These are phyloP conservation scores for Sorex araneus DNA, from an alignment of 2,113 vertebrate genomes.

Conservation along the genomic window DNA sequence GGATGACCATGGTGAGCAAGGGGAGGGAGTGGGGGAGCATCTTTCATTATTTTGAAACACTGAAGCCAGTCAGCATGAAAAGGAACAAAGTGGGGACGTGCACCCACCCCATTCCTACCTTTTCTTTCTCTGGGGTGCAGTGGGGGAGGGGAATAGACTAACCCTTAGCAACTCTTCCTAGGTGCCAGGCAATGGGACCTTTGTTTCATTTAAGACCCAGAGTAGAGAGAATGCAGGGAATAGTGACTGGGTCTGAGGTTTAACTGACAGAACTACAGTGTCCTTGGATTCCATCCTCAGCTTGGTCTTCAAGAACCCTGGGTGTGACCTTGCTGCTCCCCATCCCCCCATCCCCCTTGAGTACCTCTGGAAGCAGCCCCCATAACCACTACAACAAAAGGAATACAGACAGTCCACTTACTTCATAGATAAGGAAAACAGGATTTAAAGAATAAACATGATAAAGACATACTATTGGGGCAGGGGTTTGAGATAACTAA, in stretches of 20 bases:
- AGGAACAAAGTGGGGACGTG: neutral
- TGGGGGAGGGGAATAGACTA: neutral
- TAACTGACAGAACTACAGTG: too few species aligned
- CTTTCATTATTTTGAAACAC: neutral
- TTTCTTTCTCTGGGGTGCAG: neutral
- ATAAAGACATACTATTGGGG: neutral
- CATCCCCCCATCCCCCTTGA: too few species aligned
- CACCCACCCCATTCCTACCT: neutral
- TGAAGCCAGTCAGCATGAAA: neutral
- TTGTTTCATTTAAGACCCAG: neutral
- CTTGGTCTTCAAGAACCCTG: too few species aligned
- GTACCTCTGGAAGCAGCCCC: too few species aligned
- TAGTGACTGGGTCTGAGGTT: too few species aligned
- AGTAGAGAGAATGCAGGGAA: neutral
- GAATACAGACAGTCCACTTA: neutral
- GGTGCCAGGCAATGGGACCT: neutral
- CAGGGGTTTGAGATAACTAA: neutral
- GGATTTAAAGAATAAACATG: slow-evolving; percentile 1
- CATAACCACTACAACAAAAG: too few species aligned
- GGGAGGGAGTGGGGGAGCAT: neutral
- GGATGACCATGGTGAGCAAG: neutral
- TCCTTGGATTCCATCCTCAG: too few species aligned
- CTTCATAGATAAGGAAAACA: neutral
- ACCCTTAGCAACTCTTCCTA: neutral
- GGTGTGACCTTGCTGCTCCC: too few species aligned